Evolutionary conservation across 2,888 invertebrate species (phyloP).

Genomic region (Hedya salicella): DNA sequence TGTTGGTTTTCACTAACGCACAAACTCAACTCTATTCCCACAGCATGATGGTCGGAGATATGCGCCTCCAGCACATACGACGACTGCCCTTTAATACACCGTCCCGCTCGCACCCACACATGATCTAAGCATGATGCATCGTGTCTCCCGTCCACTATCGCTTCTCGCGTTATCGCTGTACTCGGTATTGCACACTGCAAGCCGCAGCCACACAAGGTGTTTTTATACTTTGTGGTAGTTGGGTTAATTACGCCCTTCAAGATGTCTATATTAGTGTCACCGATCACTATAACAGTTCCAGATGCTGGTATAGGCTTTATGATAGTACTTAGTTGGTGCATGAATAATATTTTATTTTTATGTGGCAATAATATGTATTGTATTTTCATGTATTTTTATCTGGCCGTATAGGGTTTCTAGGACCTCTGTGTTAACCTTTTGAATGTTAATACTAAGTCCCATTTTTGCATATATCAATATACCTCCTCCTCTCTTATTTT

Average conservation of each 20-base stretch:
- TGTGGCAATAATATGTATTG: constrained; percentile 4
- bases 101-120: too few relatives aligned
- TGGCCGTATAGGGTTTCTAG: background rate
- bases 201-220: constrained; percentile 17
- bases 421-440: background rate
- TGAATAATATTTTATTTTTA: constrained; percentile 14
- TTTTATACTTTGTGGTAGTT: constrained; percentile 5
- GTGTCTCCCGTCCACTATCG: constrained; percentile 11
- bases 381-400: background rate
- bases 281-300: constrained; percentile 1
- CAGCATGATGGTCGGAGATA: too few relatives aligned
- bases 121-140: constrained; percentile 1
- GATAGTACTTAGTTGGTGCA: constrained; percentile 4
- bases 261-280: constrained; percentile 9
- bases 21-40: too few relatives aligned
- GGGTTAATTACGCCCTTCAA: background rate
- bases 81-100: too few relatives aligned
- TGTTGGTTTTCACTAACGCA: too few relatives aligned
- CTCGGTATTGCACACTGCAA: constrained; percentile 19
- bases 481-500: background rate
- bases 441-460: background rate
- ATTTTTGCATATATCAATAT: constrained; percentile 5
- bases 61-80: too few relatives aligned
- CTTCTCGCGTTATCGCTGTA: constrained; percentile 10
- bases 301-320: constrained; percentile 1